Base-by-base conservation (phyloP, 2,888 invertebrate genomes). In the Meteorus colon region DNA sequence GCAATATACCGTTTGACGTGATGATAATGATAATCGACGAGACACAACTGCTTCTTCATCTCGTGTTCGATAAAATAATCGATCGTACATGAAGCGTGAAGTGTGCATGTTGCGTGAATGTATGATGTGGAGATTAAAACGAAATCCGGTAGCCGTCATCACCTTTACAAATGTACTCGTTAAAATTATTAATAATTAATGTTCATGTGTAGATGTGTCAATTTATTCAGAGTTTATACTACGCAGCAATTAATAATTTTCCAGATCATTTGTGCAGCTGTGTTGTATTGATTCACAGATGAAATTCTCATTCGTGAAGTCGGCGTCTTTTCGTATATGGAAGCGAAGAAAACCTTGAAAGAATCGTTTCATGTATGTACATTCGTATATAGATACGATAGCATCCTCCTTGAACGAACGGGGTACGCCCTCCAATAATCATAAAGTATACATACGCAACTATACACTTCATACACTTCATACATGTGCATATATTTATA, bases 391-490 rank as follows among this genome's bases (percentile, higher is more conserved):
- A 78, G 75, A 67, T 55, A 72, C 68, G 81, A 81, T 80, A 79
- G 79, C 79, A 81, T 81, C 81, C 81, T 81, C 78, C 78, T 79
- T 79, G 79, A 77, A 76, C 80, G 79, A 79, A 72, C 79, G 82
- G 81, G 66, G 81, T 82, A 84, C 86, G 84, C 86, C 86, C 86
- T 84, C 82, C 81, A 84, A 86, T 87, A 86, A 86, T 86, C 87
- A 81, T 86, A 86, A 87, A 87, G 83, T 82, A 84, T 82, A 76
- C 78, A 81, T 55, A 19, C 55, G n/a, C 24, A 24, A 24, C 24
- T 24, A 24, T 55, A 55, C 14, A 48, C 34, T 55, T 8, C 8
- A 6, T 24, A 8, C n/a, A 41, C 12, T 41, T 41, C 71, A 79
- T 69, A 73, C 65, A 70, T 51, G 55, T 75, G 75, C 73, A 72